Base-by-base conservation (phyloP, 2,113 vertebrate species). In the Scalopus aquaticus region DNA sequence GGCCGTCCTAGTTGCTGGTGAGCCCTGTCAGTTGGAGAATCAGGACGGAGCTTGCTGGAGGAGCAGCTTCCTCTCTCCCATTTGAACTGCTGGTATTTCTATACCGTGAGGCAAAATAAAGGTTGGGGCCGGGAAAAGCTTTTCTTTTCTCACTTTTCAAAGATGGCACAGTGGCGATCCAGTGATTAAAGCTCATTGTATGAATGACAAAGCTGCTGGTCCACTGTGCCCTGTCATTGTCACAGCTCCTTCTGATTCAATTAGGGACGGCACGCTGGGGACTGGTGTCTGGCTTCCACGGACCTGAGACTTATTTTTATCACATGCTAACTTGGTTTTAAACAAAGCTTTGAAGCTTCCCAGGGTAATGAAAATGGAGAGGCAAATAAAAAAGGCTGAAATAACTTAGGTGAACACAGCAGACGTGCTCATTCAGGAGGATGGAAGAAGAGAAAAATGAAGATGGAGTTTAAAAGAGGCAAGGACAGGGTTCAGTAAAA, bases 281-380 rank as follows among this genome's bases (percentile, higher is more conserved):
- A 39, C 60, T 92, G 83, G 76, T 92, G 83, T 86, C 91, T 79
- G 74, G 56, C 85, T 92, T 87, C 92, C 67, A 46, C 2, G 73
- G 83, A 78, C 93, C 90, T 49, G 77, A 83, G 84, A 88, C 62
- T 94, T 90, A 95, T 92, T 97, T 97, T 96, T 94, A 96, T 95
- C 90, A 93, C 76, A 90, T 70, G 54, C 72, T 87, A 94, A 94
- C 72, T 92, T 81, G 76, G 80, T 78, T 96, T 96, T 85, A 96
- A 96, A 97, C 80, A 96, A 92, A 93, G 95, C 96, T 95, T 96
- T 95, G 96, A 94, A 94, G 95, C 74, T 92, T 96, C 72, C 88
- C 37, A 64, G 84, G 67, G 67, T 95, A 93, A 92, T 90, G 94
- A 93, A 96, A 95, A 93, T 73, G 92, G 90, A 90, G 87, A 95